Conservation (phyloP, 2,113 vertebrate genomes). For the Sebastes schlegelii region DNA sequence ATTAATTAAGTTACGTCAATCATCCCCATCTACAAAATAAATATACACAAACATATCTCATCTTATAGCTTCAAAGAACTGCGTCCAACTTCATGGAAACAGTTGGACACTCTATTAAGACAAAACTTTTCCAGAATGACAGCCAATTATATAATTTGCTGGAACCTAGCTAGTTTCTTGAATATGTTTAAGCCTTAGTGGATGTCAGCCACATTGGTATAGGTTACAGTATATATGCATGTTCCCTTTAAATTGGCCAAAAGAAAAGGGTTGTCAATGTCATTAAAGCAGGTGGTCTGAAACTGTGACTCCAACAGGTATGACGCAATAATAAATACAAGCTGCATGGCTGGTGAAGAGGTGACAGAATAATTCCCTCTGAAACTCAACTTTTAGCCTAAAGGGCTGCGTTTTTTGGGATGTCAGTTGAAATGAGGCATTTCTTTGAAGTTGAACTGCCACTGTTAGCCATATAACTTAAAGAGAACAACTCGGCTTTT, state of each 20-base stretch:
- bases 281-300: background rate
- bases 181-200: background rate
- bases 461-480: too few species aligned
- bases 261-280: background rate
- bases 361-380: background rate
- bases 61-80: background rate
- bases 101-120: background rate
- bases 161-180: background rate
- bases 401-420: background rate
- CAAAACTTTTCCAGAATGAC: background rate
- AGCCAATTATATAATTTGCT: background rate
- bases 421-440: background rate
- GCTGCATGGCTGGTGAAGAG: background rate
- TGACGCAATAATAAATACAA: background rate
- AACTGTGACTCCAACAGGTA: background rate
- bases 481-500: too few species aligned
- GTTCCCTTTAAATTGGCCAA: background rate
- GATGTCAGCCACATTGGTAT: background rate
- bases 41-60: background rate
- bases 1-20: background rate
- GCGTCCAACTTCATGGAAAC: background rate
- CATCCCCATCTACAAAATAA: background rate
- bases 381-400: too few species aligned
- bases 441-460: background rate
- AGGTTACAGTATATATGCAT: background rate